phyloP scores from a whole-genome alignment of 2,113 vertebrate genomes.

The Osmerus mordax region DNA sequence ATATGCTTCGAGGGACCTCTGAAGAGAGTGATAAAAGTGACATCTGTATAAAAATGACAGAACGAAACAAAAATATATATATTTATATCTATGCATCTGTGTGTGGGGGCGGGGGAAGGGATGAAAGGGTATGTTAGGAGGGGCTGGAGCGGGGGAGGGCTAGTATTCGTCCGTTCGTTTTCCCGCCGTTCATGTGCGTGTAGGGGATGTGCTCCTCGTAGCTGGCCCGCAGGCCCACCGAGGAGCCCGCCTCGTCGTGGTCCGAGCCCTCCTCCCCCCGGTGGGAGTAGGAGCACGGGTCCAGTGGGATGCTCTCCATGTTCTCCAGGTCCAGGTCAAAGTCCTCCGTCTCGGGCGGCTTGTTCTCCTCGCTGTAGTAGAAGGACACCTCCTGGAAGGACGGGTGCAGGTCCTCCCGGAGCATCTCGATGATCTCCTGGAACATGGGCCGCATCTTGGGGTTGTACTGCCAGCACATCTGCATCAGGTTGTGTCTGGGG shows the following conservation, averaged over 20 bases:
- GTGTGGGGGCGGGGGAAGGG: not conserved
- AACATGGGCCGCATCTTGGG: constrained; percentile 93
- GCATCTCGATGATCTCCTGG: constrained; percentile 91
- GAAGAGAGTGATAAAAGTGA: constrained; percentile 61
- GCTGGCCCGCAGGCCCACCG: constrained; percentile 81
- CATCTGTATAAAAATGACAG: constrained; percentile 64
- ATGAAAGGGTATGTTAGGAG: constrained; percentile 76
- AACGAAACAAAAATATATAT: constrained; percentile 58
- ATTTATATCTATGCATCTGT: constrained; percentile 45
- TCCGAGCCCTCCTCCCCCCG: constrained; percentile 75
- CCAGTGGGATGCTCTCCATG: constrained; percentile 96
- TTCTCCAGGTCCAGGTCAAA: constrained; percentile 94
- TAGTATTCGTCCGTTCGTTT: constrained; percentile 89
- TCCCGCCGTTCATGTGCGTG: constrained; percentile 95
- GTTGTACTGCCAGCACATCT: constrained; percentile 98
- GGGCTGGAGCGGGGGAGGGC: constrained; percentile 85
- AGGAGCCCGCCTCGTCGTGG: constrained; percentile 74
- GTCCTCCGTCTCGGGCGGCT: constrained; percentile 87
- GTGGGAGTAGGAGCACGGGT: constrained; percentile 87
- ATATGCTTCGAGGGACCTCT: constrained; percentile 69
- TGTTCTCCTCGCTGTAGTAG: constrained; percentile 97
- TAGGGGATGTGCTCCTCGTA: constrained; percentile 91
- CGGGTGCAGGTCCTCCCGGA: constrained; percentile 90
- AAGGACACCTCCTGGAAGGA: constrained; percentile 91
- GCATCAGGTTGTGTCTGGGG: constrained; percentile 88